phyloP scores from a whole-genome alignment of 2,888 invertebrate species.

The Altica lythri region DNA sequence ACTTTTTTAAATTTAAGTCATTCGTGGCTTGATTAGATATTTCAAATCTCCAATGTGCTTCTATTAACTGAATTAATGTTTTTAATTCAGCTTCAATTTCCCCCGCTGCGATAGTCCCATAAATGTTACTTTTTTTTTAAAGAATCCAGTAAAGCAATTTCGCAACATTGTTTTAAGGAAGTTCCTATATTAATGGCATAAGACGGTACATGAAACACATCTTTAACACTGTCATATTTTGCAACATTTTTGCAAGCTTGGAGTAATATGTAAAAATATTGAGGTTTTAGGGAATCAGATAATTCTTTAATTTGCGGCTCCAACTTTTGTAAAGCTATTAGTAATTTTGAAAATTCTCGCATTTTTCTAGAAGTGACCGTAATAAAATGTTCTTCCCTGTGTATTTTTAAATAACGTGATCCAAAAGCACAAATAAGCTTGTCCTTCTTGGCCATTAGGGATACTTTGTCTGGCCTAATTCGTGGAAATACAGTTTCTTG shows the following conservation, averaged over 20 bases:
- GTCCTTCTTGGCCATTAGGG: constrained; percentile 19
- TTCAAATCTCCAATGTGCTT: constrained; percentile 33
- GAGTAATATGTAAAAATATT: constrained; percentile 4
- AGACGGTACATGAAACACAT: too few relatives aligned
- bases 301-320: constrained; percentile 9
- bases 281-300: neutral
- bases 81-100: constrained; percentile 36
- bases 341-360: constrained; percentile 7
- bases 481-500: constrained; percentile 25
- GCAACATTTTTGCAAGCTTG: constrained; percentile 24
- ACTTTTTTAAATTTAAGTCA: constrained; percentile 14
- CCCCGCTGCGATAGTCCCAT: too few relatives aligned
- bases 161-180: too few relatives aligned
- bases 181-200: too few relatives aligned
- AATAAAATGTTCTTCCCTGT: constrained; percentile 3
- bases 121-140: constrained; percentile 30
- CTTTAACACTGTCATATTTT: too few relatives aligned
- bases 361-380: constrained; percentile 9
- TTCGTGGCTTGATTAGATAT: constrained; percentile 25
- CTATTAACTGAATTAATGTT: constrained; percentile 36
- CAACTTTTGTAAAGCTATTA: constrained; percentile 8
- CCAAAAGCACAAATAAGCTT: constrained; percentile 16
- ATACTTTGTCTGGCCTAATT: constrained; percentile 28
- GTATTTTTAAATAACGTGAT: constrained; percentile 11
- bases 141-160: too few relatives aligned